Percentiles rank a stretch among this genome's conserved stretches.
Conservation (phyloP, 2,888 invertebrate genomes). For the Mythimna pallens region DNA sequence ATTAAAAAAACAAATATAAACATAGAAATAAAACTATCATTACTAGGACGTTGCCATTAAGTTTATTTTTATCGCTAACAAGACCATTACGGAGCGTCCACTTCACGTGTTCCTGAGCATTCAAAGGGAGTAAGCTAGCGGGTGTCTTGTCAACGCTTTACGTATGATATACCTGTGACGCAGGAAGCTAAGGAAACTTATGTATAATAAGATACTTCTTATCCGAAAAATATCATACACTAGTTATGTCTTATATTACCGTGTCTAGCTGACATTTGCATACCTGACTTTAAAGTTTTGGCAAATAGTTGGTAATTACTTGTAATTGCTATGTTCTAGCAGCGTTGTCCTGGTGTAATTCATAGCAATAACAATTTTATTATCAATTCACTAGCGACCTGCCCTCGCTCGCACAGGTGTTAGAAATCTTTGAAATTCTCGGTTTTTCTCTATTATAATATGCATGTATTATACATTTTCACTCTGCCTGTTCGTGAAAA, state of each 20-base stretch:
- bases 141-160: constrained; percentile 19
- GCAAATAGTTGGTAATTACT: neutral
- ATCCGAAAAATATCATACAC: neutral
- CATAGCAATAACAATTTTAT: neutral
- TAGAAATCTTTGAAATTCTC: too few species aligned
- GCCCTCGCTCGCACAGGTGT: too few species aligned
- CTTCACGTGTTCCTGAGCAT: constrained; percentile 14
- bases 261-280: neutral
- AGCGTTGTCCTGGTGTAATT: neutral
- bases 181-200: neutral
- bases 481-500: too few species aligned
- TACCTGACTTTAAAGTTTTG: neutral
- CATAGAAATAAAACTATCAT: constrained; percentile 41
- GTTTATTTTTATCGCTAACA: constrained; percentile 52
- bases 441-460: too few species aligned
- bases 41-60: constrained; percentile 35
- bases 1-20: constrained; percentile 47
- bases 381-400: too few species aligned
- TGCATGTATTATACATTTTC: too few species aligned
- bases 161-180: neutral
- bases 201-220: too few species aligned
- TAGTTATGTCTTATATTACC: too few species aligned
- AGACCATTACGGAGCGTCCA: constrained; percentile 37
- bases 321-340: neutral
- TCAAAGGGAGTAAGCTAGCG: neutral